These are phyloP conservation scores for Lamellibrachia luymesi DNA, from an alignment of 1,140 invertebrate species.

Conservation along the genomic window DNA sequence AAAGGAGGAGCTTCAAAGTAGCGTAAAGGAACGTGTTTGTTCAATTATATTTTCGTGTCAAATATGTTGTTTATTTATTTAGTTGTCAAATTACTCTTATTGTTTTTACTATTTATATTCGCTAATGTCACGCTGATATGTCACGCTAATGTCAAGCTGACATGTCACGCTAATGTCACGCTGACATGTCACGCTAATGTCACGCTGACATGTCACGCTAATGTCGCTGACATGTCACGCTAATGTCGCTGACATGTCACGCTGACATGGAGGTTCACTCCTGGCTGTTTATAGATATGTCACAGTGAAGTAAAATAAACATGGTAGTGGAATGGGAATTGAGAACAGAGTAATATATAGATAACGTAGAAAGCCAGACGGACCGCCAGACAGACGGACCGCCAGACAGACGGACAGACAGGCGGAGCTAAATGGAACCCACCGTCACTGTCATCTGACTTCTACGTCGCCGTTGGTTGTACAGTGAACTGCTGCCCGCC, in stretches of 20 bases:
- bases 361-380: background rate
- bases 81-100: background rate
- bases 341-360: background rate
- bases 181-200: too few species aligned
- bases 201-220: too few species aligned
- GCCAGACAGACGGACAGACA: background rate
- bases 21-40: background rate
- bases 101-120: background rate
- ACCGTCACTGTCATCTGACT: too few species aligned
- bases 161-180: too few species aligned
- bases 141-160: too few species aligned
- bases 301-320: too few species aligned
- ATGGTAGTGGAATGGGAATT: too few species aligned
- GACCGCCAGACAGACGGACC: background rate
- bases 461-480: too few species aligned
- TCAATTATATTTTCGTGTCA: background rate
- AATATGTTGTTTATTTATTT: background rate
- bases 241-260: too few species aligned
- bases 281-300: too few species aligned
- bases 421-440: background rate
- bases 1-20: background rate
- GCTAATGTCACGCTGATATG: background rate
- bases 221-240: background rate
- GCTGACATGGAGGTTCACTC: background rate
- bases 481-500: too few species aligned